Evolutionary conservation across 2,888 invertebrate genomes (phyloP), one percentile per base, ranked within the genome.

Genomic region (Lepidonotus clava): DNA sequence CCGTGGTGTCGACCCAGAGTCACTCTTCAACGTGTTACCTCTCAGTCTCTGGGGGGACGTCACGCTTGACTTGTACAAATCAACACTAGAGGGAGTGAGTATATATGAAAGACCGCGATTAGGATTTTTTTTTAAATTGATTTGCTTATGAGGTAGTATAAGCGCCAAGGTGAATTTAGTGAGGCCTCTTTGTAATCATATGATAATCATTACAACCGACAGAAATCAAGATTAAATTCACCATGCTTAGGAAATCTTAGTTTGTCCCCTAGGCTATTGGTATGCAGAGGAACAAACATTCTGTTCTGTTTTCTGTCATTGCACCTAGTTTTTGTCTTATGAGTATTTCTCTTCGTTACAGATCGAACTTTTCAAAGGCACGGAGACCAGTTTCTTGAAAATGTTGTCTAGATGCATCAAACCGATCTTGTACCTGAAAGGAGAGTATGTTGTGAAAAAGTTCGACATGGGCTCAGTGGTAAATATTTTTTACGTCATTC

Each of bases 381-480:
- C 90, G 4, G 88, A 89, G n/a, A 53, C 41, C 8, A 61, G 84
- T 24, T 90, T 90, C 85, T 71, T 87, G n/a, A 90, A 90, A 85
- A 88, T 90, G 88, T 77, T 90, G 67, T 89, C 89, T 1, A 80
- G 77, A 21, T 87, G 66, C 67, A 88, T 90, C 53, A 86, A 86
- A 41, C 89, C 90, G 1, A 21, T 90, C 36, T 56, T 88, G 51
- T 87, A 87, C 56, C 87, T 86, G 38, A 88, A 89, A 51, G 88
- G 88, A 14, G 90, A 90, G 41, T 89, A 88, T 67, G 77, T 90
- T 41, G 88, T 90, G 24, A 56, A 83, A n/a, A 88, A 87, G 84
- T 46, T 85, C 84, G 90, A 90, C 87, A 88, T 89, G 51, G 90
- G 90, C 0, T 56, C 34, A 18, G 90, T 89, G 84, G 87, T 87